Conservation (phyloP, 2,888 invertebrate genomes). For the Andrena fulva region DNA sequence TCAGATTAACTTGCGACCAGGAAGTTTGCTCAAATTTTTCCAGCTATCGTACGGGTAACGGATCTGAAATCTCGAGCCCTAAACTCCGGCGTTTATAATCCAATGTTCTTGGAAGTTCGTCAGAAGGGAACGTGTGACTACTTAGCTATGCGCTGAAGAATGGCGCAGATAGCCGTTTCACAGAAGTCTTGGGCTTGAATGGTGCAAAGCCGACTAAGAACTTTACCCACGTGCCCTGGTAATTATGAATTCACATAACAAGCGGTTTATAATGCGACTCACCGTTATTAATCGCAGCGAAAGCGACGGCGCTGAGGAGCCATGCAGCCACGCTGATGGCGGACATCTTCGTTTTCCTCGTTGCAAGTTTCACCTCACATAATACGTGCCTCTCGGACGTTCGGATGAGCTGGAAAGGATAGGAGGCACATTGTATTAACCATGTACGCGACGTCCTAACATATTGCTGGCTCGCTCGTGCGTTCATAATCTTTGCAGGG, state of each 20-base stretch:
- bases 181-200: neutral
- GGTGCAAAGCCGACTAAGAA: neutral
- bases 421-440: slow-evolving; percentile 53
- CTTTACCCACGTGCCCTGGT: neutral
- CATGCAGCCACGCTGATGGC: slow-evolving; percentile 77
- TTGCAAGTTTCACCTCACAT: slow-evolving; percentile 77
- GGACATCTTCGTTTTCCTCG: slow-evolving; percentile 78
- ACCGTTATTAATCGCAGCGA: slow-evolving; percentile 80
- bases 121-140: neutral
- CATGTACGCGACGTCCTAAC: slow-evolving; percentile 49
- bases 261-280: slow-evolving; percentile 67
- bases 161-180: neutral
- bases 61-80: too few relatives aligned
- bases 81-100: too few relatives aligned
- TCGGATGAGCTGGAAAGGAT: slow-evolving; percentile 60
- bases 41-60: neutral
- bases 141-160: neutral
- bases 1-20: neutral
- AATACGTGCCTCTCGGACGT: slow-evolving; percentile 73
- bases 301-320: slow-evolving; percentile 79
- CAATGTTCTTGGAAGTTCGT: neutral
- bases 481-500: slow-evolving; percentile 41
- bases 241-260: slow-evolving; percentile 37
- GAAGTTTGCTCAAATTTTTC: neutral
- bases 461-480: slow-evolving; percentile 53